Percentiles rank a stretch among this genome's conserved stretches.
Conservation (phyloP, 92 coral and sea anemone genomes). For the Porites cylindrica region DNA sequence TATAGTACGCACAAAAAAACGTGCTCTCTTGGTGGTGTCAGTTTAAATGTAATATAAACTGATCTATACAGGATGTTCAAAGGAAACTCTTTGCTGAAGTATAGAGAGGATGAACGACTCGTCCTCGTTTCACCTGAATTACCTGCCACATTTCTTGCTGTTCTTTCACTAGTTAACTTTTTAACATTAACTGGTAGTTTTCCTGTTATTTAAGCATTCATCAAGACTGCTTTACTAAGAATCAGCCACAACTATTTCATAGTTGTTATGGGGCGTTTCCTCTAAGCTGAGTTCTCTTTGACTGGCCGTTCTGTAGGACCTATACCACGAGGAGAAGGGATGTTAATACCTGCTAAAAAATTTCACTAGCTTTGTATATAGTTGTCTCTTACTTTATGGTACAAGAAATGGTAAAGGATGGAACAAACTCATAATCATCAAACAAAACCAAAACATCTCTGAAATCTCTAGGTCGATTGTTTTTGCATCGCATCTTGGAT, state of each 20-base stretch:
- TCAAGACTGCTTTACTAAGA: neutral
- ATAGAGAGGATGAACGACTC: neutral
- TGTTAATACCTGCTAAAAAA: neutral
- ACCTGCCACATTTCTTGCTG: neutral
- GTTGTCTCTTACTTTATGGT: neutral
- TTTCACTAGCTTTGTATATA: slow-evolving; percentile 7
- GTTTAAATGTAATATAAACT: too few relatives aligned
- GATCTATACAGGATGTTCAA: too few relatives aligned
- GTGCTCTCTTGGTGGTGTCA: too few relatives aligned
- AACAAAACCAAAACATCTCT: slow-evolving; percentile 14
- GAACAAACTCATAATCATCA: neutral
- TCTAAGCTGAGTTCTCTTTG: neutral
- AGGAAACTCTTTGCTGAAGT: neutral
- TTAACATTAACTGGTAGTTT: neutral
- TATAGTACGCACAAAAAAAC: too few relatives aligned
- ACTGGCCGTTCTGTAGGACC: neutral
- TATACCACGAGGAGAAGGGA: slow-evolving; percentile 10
- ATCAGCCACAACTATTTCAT: slow-evolving; percentile 10
- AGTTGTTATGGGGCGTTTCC: slow-evolving; percentile 10
- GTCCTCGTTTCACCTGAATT: neutral
- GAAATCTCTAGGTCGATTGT: neutral
- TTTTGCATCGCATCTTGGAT: neutral
- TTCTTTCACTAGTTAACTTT: neutral
- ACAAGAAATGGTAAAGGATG: neutral
- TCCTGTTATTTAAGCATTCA: slow-evolving; percentile 1